Evolutionary conservation across 1,140 invertebrate genomes (phyloP).

Genomic region (Drosophila athabasca): DNA sequence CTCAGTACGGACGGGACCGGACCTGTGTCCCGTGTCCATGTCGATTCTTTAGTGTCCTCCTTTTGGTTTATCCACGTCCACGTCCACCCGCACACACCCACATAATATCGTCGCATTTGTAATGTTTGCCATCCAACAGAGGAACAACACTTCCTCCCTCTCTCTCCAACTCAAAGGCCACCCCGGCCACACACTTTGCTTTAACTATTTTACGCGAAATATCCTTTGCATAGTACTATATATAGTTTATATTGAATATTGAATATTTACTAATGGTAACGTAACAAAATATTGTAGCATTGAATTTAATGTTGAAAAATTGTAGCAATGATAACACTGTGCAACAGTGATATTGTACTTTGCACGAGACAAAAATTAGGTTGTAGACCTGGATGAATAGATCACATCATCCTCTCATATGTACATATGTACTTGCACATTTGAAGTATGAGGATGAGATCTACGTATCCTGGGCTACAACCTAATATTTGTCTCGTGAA

Average conservation of each 20-base stretch:
- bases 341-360: background rate
- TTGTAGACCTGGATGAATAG: too few relatives aligned
- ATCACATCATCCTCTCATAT: too few relatives aligned
- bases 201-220: constrained; percentile 70
- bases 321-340: constrained; percentile 53
- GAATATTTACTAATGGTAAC: constrained; percentile 38
- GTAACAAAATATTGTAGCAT: constrained; percentile 68
- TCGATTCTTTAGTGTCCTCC: constrained; percentile 24
- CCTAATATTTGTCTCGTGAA: too few relatives aligned
- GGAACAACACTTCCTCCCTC: constrained; percentile 31
- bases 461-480: too few relatives aligned
- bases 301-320: constrained; percentile 74
- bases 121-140: constrained; percentile 74
- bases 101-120: constrained; percentile 57
- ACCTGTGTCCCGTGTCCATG: constrained; percentile 5
- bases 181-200: constrained; percentile 40
- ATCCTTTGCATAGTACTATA: constrained; percentile 47
- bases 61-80: constrained; percentile 17
- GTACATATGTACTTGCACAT: too few relatives aligned
- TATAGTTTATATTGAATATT: constrained; percentile 26
- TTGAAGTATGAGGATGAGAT: too few relatives aligned
- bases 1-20: constrained; percentile 2
- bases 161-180: constrained; percentile 17
- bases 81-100: background rate
- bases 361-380: too few relatives aligned